phyloP scores from a whole-genome alignment of 1,140 invertebrate genomes.

The Diachasma alloeum region DNA sequence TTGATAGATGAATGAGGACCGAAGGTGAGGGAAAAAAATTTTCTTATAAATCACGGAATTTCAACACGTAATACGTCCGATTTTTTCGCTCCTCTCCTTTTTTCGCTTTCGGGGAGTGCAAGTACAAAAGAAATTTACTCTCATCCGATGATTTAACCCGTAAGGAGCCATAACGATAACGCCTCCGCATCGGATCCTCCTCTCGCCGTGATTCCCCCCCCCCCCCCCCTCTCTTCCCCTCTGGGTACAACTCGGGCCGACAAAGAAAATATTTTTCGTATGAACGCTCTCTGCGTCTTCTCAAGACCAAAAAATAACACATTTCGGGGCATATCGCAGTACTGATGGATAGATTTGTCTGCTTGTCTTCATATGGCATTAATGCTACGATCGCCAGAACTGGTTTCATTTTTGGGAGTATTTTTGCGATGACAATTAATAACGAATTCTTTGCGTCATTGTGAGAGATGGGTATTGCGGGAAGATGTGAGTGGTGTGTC shows the following conservation, averaged over 20 bases:
- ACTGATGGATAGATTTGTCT: not conserved
- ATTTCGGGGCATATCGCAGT: not conserved
- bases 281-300: not conserved
- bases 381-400: not conserved
- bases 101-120: not conserved
- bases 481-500: not conserved
- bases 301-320: not conserved
- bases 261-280: slow-evolving; percentile 22
- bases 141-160: slow-evolving; percentile 10
- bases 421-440: not conserved
- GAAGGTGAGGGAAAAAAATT: not conserved
- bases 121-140: slow-evolving; percentile 1
- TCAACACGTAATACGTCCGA: not conserved
- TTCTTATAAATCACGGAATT: slow-evolving; percentile 4
- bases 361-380: not conserved
- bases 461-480: not conserved
- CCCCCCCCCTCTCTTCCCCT: not conserved
- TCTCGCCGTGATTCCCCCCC: not conserved
- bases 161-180: slow-evolving; percentile 8
- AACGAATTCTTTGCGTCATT: not conserved
- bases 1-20: not conserved
- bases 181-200: not conserved
- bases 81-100: not conserved
- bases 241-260: not conserved
- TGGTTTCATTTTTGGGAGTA: not conserved